A percentile compares a stretch with the other conserved stretches of the same genome.
Conservation (phyloP, 2,113 vertebrate species). For the Ondatra zibethicus region DNA sequence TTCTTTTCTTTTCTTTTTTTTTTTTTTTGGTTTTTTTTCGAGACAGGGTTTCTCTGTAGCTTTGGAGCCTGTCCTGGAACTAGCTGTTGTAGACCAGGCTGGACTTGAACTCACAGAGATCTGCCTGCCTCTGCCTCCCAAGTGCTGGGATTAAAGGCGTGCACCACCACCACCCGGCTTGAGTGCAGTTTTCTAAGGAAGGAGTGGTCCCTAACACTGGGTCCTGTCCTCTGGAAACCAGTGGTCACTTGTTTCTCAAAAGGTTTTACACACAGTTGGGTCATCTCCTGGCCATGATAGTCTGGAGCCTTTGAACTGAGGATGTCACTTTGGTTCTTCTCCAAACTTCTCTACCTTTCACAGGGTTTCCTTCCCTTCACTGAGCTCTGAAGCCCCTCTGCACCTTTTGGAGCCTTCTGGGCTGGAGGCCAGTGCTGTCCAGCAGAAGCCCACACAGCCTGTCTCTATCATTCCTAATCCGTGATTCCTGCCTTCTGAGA, state of each 20-base stretch:
- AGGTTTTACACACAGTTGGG: background rate
- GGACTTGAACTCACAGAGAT: no score
- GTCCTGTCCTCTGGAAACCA: background rate
- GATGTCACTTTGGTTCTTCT: background rate
- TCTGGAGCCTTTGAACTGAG: background rate
- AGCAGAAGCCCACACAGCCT: background rate
- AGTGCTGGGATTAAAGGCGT: no score
- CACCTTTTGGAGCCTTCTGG: background rate
- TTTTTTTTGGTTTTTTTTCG: no score
- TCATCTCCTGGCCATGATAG: accelerated
- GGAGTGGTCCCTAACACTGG: no score
- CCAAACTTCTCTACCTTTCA: background rate
- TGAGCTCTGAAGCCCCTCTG: no score
- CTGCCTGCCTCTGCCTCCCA: no score
- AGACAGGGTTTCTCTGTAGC: no score
- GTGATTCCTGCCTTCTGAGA: background rate
- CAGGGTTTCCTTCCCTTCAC: accelerated
- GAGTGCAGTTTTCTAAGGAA: background rate
- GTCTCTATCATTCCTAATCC: accelerated
- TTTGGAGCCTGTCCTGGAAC: no score
- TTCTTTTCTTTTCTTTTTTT: no score
- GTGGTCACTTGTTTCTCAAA: background rate
- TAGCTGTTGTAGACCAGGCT: no score
- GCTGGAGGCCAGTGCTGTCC: no score
- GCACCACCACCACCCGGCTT: no score